Conservation (phyloP, 2,113 vertebrate genomes). For the Colossoma macropomum region DNA sequence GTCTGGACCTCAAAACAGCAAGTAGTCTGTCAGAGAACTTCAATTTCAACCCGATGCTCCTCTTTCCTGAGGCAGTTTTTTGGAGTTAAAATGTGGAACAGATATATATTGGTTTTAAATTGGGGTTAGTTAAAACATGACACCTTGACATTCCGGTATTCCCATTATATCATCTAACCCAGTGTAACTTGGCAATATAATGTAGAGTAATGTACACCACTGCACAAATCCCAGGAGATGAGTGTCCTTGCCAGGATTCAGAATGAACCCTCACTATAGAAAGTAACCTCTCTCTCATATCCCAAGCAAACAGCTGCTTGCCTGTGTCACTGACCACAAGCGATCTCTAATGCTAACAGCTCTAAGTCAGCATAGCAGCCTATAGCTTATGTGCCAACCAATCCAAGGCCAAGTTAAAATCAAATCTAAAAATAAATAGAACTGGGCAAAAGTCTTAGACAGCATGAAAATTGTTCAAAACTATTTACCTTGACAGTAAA, state of each 20-base stretch:
- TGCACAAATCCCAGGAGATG: slow-evolving; percentile 27
- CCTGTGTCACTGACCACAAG: slow-evolving; percentile 18
- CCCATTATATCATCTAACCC: neutral
- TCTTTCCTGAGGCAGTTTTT: neutral
- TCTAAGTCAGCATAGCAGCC: neutral
- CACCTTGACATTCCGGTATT: neutral
- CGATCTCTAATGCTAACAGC: neutral
- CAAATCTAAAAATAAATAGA: neutral
- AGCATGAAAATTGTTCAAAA: too few relatives aligned
- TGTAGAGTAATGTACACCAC: slow-evolving; percentile 62
- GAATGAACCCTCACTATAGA: slow-evolving; percentile 20
- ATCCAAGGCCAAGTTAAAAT: neutral
- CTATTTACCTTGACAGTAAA: too few relatives aligned
- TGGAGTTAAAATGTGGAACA: neutral
- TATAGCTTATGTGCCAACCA: neutral
- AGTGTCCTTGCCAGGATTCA: slow-evolving; percentile 38
- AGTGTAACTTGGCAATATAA: slow-evolving; percentile 41
- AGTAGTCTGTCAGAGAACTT: too few relatives aligned
- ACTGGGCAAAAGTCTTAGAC: too few relatives aligned
- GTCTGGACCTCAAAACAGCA: too few relatives aligned
- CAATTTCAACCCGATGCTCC: too few relatives aligned
- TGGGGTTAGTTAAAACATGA: neutral
- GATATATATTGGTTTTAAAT: neutral
- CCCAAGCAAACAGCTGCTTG: slow-evolving; percentile 43
- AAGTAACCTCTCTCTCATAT: slow-evolving; percentile 27